Base-by-base conservation (phyloP, 2,888 invertebrate genomes). In the Ophonus ardosiacus region DNA sequence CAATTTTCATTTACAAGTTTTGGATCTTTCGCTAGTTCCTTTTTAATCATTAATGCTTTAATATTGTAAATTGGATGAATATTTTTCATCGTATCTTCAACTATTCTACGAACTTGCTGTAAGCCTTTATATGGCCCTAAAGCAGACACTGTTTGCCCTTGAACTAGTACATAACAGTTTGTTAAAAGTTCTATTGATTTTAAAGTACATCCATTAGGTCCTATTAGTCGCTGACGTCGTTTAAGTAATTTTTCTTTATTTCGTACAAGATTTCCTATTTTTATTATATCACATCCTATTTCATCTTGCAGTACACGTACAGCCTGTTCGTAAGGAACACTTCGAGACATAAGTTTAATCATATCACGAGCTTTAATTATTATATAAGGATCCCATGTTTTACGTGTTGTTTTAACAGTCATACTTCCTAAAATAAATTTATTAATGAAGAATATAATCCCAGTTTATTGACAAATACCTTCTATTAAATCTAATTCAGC, bases 11-110 rank as follows among this genome's bases (percentile, higher is more conserved):
- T 95, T 90, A 96, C 96, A 82, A 99, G 90, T 89, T 95, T 95
- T 0, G 98, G 97, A 92, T 99, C 98, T 92, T 98, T 98, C 88
- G 96, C 96, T 84, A 99, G 91, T 91, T 99, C 99, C 87, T 96
- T 93, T 90, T 99, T 99, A 79, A 99, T 98, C 99, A 99, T 99
- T 79, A 99, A 91, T 1, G 97, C 96, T 92, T 99, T 97, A 0
- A 99, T 98, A 89, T 98, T 99, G 90, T 99, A 99, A 90, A 99
- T 98, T 0, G 99, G 99, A 92, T 99, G 99, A 83, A 99, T 94
- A 91, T 99, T 99, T 90, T 97, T 97, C 99, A 99, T 99, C 0
- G 98, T 98, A 88, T 99, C 99, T 89, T 96, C 96, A 0, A 97
- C 97, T 88, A 99, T 97, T 88, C 96, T 95, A 84, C 98, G 93